These are phyloP conservation scores for Eupithecia inturbata DNA, from an alignment of 2,888 invertebrate genomes.

Conservation along the genomic window DNA sequence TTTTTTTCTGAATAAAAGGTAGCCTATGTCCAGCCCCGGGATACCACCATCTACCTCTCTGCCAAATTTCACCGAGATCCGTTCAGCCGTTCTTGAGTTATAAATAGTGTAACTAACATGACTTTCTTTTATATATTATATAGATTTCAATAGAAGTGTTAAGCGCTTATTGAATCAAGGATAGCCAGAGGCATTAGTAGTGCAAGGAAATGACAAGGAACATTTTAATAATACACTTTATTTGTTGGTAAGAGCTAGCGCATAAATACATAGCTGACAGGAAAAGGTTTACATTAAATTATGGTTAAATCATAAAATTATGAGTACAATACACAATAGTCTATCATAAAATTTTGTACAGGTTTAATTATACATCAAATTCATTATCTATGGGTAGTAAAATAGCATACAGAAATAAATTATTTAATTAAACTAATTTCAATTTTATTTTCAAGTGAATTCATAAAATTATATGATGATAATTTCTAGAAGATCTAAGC, in stretches of 20 bases:
- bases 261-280: constrained; percentile 74
- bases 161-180: not conserved
- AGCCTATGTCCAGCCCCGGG: no score
- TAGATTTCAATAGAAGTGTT: not conserved
- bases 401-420: constrained; percentile 59
- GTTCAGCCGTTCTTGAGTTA: no score
- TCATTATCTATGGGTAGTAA: constrained; percentile 44
- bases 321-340: constrained; percentile 67
- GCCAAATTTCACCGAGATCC: no score
- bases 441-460: constrained; percentile 62
- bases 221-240: constrained; percentile 75
- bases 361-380: constrained; percentile 55
- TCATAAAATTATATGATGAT: constrained; percentile 49
- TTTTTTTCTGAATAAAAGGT: no score
- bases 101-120: no score
- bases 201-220: constrained; percentile 30
- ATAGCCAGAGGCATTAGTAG: not conserved
- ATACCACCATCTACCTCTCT: no score
- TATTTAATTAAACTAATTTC: constrained; percentile 64
- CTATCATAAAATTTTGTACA: constrained; percentile 78
- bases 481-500: constrained; percentile 76
- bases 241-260: constrained; percentile 78
- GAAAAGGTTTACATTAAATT: constrained; percentile 64
- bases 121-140: no score
- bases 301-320: constrained; percentile 65